These are phyloP conservation scores for Nibea albiflora DNA, from an alignment of 2,113 vertebrate genomes.

Conservation along the genomic window DNA sequence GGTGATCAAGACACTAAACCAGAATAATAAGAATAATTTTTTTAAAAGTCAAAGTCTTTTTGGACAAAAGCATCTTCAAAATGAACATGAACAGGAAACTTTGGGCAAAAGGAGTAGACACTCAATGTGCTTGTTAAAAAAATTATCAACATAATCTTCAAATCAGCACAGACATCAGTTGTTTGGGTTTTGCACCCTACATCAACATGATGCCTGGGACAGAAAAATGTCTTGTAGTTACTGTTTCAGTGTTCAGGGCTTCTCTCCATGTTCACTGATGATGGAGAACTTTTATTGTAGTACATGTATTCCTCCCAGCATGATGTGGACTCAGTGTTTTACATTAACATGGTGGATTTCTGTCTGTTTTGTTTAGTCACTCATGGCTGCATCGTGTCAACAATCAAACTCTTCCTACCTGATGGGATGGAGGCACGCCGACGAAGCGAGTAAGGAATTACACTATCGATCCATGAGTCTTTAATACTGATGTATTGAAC, in stretches of 20 bases:
- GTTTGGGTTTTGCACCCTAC: neutral
- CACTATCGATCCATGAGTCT: neutral
- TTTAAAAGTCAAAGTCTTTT: neutral
- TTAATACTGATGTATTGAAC: neutral
- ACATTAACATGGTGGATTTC: constrained; percentile 6
- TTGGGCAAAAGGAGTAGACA: too few relatives aligned
- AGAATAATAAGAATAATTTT: neutral
- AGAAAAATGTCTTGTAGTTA: too few relatives aligned
- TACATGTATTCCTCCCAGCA: neutral
- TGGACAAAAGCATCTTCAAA: neutral
- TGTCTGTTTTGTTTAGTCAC: constrained; percentile 89
- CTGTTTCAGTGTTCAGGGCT: neutral
- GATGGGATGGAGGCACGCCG: constrained; percentile 98
- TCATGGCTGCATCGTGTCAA: constrained; percentile 99
- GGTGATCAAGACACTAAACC: neutral
- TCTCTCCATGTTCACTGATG: neutral
- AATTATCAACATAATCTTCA: neutral
- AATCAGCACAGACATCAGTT: neutral
- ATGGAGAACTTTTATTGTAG: neutral
- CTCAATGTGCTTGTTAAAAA: too few relatives aligned
- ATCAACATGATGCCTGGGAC: neutral
- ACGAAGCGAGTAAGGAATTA: constrained; percentile 93
- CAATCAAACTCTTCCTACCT: constrained; percentile 98
- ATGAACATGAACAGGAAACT: neutral
- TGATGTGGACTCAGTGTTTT: neutral